phyloP scores from a whole-genome alignment of 2,888 invertebrate genomes.

The Plebejus anna region DNA sequence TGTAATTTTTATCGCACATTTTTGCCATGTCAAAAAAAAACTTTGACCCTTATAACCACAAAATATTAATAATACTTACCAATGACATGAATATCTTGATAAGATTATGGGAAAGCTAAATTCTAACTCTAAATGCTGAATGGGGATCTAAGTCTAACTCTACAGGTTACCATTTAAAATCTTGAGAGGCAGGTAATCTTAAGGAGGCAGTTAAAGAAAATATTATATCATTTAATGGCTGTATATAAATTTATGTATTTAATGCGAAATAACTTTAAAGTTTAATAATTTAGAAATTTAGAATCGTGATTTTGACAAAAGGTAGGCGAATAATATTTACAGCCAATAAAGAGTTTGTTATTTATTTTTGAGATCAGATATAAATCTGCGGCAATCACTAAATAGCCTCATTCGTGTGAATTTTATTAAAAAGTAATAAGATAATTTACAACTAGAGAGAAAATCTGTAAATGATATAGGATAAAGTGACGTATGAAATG shows the following conservation, averaged over 20 bases:
- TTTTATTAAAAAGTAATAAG: not conserved
- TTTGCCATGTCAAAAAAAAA: too few species aligned
- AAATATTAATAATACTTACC: constrained; percentile 31
- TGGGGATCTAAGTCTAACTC: constrained; percentile 31
- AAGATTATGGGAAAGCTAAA: constrained; percentile 25
- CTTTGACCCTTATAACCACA: not conserved
- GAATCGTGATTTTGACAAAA: not conserved
- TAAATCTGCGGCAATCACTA: not conserved
- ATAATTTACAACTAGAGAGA: not conserved
- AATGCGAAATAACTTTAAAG: not conserved
- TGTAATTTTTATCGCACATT: too few species aligned
- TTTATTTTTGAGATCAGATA: not conserved
- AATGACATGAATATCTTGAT: constrained; percentile 24
- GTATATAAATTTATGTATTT: not conserved
- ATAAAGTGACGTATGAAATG: not conserved
- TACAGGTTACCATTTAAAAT: constrained; percentile 39
- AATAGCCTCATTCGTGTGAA: not conserved
- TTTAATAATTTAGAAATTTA: too few species aligned
- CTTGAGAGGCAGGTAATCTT: constrained; percentile 36
- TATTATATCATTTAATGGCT: constrained; percentile 23
- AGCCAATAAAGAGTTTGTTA: not conserved
- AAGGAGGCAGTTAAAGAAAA: constrained; percentile 37
- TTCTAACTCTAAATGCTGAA: constrained; percentile 25
- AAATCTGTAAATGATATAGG: not conserved
- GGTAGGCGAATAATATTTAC: not conserved